These are phyloP conservation scores for zebrafish (Danio rerio) DNA, from an alignment of 2,113 vertebrate species.

Conservation along the genomic window GRCz12tu NC_133184.1:40773501-40774000, in stretches of 20 bases:
- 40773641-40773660: background rate
- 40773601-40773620: background rate
- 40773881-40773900: background rate
- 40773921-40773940: slow-evolving; percentile 22
- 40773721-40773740: background rate
- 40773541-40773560: slow-evolving; percentile 27
- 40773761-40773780: background rate
- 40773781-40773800: background rate
- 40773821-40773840: background rate
- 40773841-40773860: slow-evolving; percentile 14
- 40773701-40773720: background rate
- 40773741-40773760: background rate
- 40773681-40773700: background rate
- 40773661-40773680: background rate
- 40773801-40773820: slow-evolving; percentile 4
- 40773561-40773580: background rate
- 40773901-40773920: background rate
- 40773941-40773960: slow-evolving; percentile 1
- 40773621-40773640: background rate
- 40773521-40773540: slow-evolving; percentile 42
- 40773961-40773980: slow-evolving; percentile 3
- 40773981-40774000: slow-evolving; percentile 2
- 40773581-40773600: slow-evolving; percentile 9
- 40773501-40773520: slow-evolving; percentile 2
- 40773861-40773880: background rate